Conservation (phyloP, 1,140 invertebrate species). For the Neodiprion lecontei region DNA sequence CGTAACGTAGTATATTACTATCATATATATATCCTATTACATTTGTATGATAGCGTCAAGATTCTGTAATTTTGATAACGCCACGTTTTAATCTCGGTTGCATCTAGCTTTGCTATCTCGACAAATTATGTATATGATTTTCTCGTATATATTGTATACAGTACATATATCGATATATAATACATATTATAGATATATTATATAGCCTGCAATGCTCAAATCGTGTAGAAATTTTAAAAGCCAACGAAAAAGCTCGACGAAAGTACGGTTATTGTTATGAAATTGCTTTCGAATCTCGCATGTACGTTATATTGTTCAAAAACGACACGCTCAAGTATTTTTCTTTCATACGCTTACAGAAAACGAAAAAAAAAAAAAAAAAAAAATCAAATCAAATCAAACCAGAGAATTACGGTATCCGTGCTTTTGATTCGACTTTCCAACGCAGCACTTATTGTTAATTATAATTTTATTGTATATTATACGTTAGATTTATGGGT, state of each 20-base stretch:
- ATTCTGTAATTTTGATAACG: slow-evolving; percentile 5
- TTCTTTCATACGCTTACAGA: too few species aligned
- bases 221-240: background rate
- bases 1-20: slow-evolving; percentile 33
- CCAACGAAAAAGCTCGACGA: too few species aligned
- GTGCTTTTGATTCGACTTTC: background rate
- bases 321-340: too few species aligned
- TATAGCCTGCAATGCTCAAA: slow-evolving; percentile 7
- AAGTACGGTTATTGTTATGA: background rate
- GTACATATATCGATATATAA: too few species aligned
- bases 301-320: too few species aligned
- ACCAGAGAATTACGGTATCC: background rate
- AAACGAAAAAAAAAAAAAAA: too few species aligned
- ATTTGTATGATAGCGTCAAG: background rate
- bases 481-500: background rate
- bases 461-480: slow-evolving; percentile 1
- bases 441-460: background rate
- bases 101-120: background rate
- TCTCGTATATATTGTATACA: too few species aligned
- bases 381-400: too few species aligned
- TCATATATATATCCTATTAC: slow-evolving; percentile 4
- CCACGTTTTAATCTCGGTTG: background rate
- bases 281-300: too few species aligned
- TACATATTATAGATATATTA: background rate
- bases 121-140: background rate